Base-by-base conservation (phyloP, 2,113 vertebrate genomes). In the Myodes glareolus region DNA sequence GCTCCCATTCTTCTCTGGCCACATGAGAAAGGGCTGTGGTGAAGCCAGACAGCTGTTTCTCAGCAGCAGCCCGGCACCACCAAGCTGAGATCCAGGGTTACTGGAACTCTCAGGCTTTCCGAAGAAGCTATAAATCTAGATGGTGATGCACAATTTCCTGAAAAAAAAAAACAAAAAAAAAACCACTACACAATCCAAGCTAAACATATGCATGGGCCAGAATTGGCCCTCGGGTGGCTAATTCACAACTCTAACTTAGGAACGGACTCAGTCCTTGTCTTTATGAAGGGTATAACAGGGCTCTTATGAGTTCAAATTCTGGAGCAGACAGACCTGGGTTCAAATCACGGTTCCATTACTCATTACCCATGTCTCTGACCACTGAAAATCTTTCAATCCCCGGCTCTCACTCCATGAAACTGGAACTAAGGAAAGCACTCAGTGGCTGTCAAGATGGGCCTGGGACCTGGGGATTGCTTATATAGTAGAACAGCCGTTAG, bases 81-180 rank as follows among this genome's bases (percentile, higher is more conserved):
- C 42, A 9, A 3, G 75, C 50, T 75, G 47, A 92, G 65, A 88
- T 42, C 63, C 47, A 63, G 88, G 68, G 61, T 91, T 88, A 73
- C 92, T 61, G 16, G 50, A 92, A 88, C 17, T 27, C 91, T 65
- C n/a, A 85, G 68, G 50, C 86, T 94, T 95, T 55, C 82, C 80
- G 68, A 89, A 3, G 52, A 88, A 96, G 85, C 72, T 87, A 92
- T 91, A 94, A 94, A 94, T 96, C 63, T 95, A 96, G 77, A 96
- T 78, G 92, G 80, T 92, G 95, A 97, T 82, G 88, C 94, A 97
- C 70, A 96, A 88, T 97, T 96, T 95, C 92, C 94, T 77, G 52
- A 68, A 73, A 94, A 90, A 95, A 73, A 88, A 88, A 8, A 92
- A 94, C 93, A 33, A 45, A 19, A 80, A 52, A 52, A 90, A 94